These are phyloP conservation scores for Solenopsis invicta DNA, from an alignment of 1,140 invertebrate genomes.

Conservation along the genomic window DNA sequence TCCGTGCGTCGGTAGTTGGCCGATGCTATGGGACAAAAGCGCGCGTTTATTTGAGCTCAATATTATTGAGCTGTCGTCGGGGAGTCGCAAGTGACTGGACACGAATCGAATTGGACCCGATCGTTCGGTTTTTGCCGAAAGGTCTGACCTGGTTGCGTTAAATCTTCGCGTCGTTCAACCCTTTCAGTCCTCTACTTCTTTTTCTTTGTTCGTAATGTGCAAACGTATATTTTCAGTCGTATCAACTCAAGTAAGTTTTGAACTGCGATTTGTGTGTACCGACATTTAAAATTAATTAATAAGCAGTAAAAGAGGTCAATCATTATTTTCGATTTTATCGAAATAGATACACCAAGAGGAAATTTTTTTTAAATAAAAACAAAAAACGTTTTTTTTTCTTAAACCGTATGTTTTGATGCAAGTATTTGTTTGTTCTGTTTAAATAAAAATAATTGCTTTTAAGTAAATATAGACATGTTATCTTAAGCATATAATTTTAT, in stretches of 20 bases:
- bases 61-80: conserved; percentile 64
- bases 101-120: conserved; percentile 31
- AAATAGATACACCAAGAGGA: too few species aligned
- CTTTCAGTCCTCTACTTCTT: background rate
- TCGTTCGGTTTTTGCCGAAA: conserved; percentile 2
- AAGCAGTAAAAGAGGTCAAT: background rate
- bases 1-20: background rate
- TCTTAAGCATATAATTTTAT: too few species aligned
- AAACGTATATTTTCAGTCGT: background rate
- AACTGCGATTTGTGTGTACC: background rate
- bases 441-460: too few species aligned
- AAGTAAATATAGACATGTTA: too few species aligned
- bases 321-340: background rate
- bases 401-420: too few species aligned
- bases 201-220: background rate
- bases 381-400: too few species aligned
- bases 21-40: conserved; percentile 54
- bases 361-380: too few species aligned
- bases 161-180: conserved; percentile 1
- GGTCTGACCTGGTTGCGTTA: conserved; percentile 40
- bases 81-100: background rate
- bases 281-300: background rate
- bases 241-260: background rate
- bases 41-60: conserved; percentile 68
- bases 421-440: too few species aligned